Evolutionary conservation across 2,888 invertebrate species (phyloP), one percentile per base, ranked within the genome.

Genomic region (Lithophane ornitopus): DNA sequence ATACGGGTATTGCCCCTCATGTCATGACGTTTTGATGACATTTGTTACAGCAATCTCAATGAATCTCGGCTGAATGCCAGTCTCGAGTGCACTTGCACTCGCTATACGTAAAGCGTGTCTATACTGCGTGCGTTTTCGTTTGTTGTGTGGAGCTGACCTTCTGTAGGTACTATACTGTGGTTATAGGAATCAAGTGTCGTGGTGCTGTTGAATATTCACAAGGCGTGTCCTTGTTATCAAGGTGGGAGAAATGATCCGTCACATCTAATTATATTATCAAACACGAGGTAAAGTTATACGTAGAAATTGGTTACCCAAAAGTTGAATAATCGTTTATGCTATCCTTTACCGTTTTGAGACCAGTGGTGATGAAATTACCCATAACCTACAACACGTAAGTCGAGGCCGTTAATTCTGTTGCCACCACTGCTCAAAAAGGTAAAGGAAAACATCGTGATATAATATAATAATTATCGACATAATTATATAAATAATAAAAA

Each of bases 181-280:
- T 52, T 49, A 22, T 12, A 14, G 19, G 1, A 34, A 34, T 56
- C 34, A 66, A 69, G 58, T 61, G 54, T 66, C 28, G 9, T 8
- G 41, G 2, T 49, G 26, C 56, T 72, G 69, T 59, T 84, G 79
- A 84, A 84, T 84, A 83, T 84, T 84, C 70, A 84, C 34, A 71
- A 67, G 70, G 9, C 22, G 41, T 68, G 74, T 56, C 65, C 82
- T 78, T 74, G 74, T 79, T 76, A 76, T 71, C 69, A 56, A 68
- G 62, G 56, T 72, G 52, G 6, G 44, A 65, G 58, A 73, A 86
- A 74, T 76, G 22, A 76, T 74, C 69, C 69, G 76, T 83, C 73
- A 82, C 28, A 39, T 82, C 19, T 49, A 65, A 82, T 82, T 68
- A 68, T 70, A 69, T 80, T 66, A 80, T 28, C 34, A 67, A 11